phyloP scores from a whole-genome alignment of 2,888 invertebrate genomes.

The Plemyria rubiginata region DNA sequence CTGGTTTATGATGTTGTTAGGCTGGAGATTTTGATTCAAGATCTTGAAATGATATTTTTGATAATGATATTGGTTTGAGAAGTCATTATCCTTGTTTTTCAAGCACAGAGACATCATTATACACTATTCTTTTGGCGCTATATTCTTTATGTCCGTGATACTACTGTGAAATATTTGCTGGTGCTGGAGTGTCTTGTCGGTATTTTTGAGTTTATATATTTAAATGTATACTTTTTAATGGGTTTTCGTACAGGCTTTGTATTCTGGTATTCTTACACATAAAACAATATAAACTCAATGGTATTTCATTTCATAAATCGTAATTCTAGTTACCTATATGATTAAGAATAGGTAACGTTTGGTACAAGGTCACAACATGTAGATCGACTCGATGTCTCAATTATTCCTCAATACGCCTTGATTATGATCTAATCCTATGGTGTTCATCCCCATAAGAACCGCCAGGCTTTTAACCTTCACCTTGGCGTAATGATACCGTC shows the following conservation, averaged over 20 bases:
- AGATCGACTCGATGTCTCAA: conserved; percentile 48
- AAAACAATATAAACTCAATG: no score
- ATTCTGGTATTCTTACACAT: no score
- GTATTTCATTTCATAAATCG: no score
- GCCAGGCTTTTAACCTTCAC: conserved; percentile 64
- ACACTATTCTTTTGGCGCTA: not conserved
- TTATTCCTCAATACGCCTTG: conserved; percentile 57
- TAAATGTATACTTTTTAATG: no score
- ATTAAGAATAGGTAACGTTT: not conserved
- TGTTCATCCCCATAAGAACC: conserved; percentile 62
- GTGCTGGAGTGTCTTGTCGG: no score
- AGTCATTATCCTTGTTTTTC: conserved; percentile 21
- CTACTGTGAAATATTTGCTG: not conserved
- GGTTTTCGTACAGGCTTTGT: no score
- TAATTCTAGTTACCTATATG: no score
- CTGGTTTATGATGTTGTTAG: conserved; percentile 62
- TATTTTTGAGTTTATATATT: no score
- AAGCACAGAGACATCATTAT: conserved; percentile 7
- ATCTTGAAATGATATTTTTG: conserved; percentile 35
- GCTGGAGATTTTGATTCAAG: conserved; percentile 42
- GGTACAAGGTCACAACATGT: conserved; percentile 18
- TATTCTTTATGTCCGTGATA: not conserved
- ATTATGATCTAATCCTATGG: conserved; percentile 36
- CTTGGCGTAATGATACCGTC: conserved; percentile 63
- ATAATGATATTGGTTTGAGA: conserved; percentile 22